Percentiles rank a stretch among this genome's conserved stretches.
Conservation (phyloP, 2,888 invertebrate species). For the Lasioglossum zephyrum region DNA sequence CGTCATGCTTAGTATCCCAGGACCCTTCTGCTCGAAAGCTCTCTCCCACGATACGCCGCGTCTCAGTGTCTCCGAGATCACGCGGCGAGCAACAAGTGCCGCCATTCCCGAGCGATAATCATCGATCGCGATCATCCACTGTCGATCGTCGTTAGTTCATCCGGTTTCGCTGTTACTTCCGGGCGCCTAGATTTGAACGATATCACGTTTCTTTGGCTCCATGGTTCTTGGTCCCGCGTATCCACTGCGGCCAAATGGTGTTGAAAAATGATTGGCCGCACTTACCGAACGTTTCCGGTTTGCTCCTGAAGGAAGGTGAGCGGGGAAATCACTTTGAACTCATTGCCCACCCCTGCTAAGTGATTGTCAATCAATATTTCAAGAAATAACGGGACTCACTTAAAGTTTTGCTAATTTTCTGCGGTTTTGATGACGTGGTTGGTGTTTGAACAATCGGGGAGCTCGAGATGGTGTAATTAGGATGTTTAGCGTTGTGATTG, state of each 20-base stretch:
- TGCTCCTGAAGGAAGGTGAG: slow-evolving; percentile 70
- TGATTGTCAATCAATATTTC: background rate
- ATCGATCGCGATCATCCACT: slow-evolving; percentile 24
- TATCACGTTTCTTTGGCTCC: background rate
- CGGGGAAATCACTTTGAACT: background rate
- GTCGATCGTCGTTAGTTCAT: background rate
- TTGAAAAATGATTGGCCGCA: slow-evolving; percentile 47
- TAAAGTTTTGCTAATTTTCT: background rate
- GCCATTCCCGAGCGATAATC: slow-evolving; percentile 20
- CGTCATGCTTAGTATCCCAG: slow-evolving; percentile 51
- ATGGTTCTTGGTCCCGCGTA: background rate
- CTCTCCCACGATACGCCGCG: slow-evolving; percentile 22
- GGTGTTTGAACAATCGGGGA: background rate
- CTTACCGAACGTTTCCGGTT: slow-evolving; percentile 68
- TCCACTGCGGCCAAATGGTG: slow-evolving; percentile 46
- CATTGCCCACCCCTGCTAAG: background rate
- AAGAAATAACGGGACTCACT: background rate
- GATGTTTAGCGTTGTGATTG: background rate
- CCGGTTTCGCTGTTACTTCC: background rate
- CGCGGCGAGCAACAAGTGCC: slow-evolving; percentile 73
- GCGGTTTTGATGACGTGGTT: background rate
- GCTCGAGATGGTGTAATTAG: background rate
- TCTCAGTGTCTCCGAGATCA: slow-evolving; percentile 67
- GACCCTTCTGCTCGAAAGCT: slow-evolving; percentile 24
- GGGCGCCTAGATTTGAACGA: background rate